Base-by-base conservation (phyloP, 1,140 invertebrate species). In the Lineus longissimus region DNA sequence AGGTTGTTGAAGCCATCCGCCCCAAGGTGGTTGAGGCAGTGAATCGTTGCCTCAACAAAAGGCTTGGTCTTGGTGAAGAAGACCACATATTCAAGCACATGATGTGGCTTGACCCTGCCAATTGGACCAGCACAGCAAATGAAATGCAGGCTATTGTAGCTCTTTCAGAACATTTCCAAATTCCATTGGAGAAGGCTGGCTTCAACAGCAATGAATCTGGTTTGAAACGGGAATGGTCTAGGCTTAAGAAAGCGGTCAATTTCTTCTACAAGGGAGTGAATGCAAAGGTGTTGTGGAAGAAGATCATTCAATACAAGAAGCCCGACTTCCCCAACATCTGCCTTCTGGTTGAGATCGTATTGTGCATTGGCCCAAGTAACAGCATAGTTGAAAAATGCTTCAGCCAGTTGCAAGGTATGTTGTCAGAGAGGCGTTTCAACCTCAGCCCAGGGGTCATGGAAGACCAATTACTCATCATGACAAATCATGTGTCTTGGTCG, bases 281-380 rank as follows among this genome's bases (percentile, higher is more conserved):
- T 7, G 47, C 25, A 7, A 27, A 27, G 47, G 25, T 23, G 25
- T n/a, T 51, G 47, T 51, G 47, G 47, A 19, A 51, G n/a, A 51
- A 51, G 47, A 51, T 51, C n/a, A 7, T 51, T n/a, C 19, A 51
- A 9, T 23, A 51, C 25, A 51, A 27, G 47, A 51, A n/a, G 47
- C n/a, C n/a, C 9, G 19, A 51, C 19, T 51, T 51, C 47, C 47
- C 47, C 6, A 51, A 51, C 25, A 51, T 51, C 47, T 51, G 47
- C n/a, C 25, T 51, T 19, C n/a, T 51, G n/a, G 47, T 51, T 19
- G 47, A 51, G n/a, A 51, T 51, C 6, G n/a, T 51, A 51, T 27
- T 51, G n/a, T 51, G 47, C 47, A 23, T 51, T 19, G 47, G 47
- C n/a, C 47, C 47, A 51, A 51, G 47, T n/a, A 51, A 51, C 47